phyloP scores from a whole-genome alignment of 2,888 invertebrate genomes.

The Mylabris sibirica region DNA sequence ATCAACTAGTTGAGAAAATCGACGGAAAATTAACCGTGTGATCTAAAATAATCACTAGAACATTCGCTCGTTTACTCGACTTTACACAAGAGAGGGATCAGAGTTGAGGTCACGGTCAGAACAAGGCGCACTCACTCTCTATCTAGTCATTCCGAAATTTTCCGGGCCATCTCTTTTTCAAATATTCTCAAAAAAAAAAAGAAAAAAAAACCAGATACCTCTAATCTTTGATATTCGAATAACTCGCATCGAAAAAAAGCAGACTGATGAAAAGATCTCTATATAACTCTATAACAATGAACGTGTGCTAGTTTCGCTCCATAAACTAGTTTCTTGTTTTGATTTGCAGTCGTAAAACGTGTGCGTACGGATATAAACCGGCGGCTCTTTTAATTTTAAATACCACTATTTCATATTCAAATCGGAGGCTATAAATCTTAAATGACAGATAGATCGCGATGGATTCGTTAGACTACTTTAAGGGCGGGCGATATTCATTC shows the following conservation, averaged over 20 bases:
- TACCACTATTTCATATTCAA: neutral
- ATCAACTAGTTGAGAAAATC: neutral
- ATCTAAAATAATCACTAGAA: slow-evolving; percentile 8
- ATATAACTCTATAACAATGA: neutral
- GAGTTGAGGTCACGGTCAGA: slow-evolving; percentile 12
- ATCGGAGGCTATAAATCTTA: too few relatives aligned
- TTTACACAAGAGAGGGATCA: slow-evolving; percentile 9
- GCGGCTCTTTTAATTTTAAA: slow-evolving; percentile 8
- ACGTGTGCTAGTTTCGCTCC: slow-evolving; percentile 6
- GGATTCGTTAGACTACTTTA: too few relatives aligned
- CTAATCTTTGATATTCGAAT: neutral
- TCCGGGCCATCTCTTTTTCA: neutral
- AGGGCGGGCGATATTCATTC: neutral
- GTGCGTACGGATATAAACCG: neutral
- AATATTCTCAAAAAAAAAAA: neutral
- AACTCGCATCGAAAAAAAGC: neutral
- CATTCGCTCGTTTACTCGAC: slow-evolving; percentile 5
- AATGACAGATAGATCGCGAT: too few relatives aligned
- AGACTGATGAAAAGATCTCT: neutral
- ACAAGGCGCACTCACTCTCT: slow-evolving; percentile 12
- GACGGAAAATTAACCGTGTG: neutral
- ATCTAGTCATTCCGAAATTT: slow-evolving; percentile 7
- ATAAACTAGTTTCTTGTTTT: slow-evolving; percentile 12
- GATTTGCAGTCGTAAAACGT: neutral
- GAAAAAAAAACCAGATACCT: neutral